Percentiles rank a stretch among this genome's conserved stretches.
phyloP scores from a whole-genome alignment of 1,140 invertebrate genomes.

The Acromyrmex echinatior region DNA sequence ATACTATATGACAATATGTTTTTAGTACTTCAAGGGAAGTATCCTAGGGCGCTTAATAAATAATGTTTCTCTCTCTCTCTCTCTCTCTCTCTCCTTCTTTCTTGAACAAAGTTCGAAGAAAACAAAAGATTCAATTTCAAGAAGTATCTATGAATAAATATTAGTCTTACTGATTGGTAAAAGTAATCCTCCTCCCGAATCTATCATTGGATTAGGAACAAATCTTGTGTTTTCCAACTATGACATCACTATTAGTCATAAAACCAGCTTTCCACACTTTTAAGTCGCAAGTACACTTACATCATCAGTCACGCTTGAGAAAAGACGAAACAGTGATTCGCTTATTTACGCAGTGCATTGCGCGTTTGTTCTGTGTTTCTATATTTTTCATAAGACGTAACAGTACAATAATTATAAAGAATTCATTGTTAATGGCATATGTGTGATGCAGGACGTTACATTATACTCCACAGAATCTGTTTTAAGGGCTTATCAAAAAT shows the following conservation, averaged over 20 bases:
- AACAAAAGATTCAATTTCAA: constrained; percentile 10
- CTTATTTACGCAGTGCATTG: constrained; percentile 28
- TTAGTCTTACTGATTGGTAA: constrained; percentile 16
- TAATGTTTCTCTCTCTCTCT: neutral
- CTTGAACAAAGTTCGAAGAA: constrained; percentile 7
- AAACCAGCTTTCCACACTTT: neutral
- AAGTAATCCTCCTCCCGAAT: neutral
- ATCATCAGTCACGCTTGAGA: neutral
- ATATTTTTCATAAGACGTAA: constrained; percentile 26
- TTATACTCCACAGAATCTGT: neutral
- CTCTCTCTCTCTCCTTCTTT: neutral
- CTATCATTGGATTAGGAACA: neutral
- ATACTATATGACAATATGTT: too few relatives aligned
- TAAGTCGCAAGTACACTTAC: neutral
- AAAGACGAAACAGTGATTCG: constrained; percentile 25
- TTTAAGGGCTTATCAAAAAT: constrained; percentile 11
- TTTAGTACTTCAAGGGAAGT: too few relatives aligned
- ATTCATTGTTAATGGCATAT: constrained; percentile 44
- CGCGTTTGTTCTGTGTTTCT: neutral
- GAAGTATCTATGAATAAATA: constrained; percentile 17
- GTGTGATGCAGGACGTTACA: neutral
- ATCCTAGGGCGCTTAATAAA: too few relatives aligned
- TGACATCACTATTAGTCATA: neutral
- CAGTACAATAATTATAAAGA: constrained; percentile 46
- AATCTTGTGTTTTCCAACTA: neutral